A percentile compares a stretch with the other conserved stretches of the same genome.
phyloP scores from a whole-genome alignment of 2,113 vertebrate species.

The Vimba vimba region DNA sequence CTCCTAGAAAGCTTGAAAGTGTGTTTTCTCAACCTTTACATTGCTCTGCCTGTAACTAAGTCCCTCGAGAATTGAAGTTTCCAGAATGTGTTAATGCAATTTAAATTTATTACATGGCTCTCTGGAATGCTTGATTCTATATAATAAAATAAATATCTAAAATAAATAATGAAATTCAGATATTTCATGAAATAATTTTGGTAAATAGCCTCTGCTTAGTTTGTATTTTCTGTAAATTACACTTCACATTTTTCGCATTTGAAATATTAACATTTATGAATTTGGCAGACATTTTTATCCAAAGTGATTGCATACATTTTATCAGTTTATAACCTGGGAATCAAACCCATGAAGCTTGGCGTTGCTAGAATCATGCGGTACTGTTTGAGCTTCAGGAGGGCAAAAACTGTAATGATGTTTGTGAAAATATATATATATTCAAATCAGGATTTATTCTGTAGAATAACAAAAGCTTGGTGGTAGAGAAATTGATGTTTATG shows the following conservation, averaged over 20 bases:
- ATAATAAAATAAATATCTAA: too few species aligned
- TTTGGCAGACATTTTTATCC: too few species aligned
- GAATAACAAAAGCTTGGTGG: not conserved
- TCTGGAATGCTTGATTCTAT: not conserved
- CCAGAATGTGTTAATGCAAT: not conserved
- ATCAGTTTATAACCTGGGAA: not conserved
- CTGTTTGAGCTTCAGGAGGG: not conserved
- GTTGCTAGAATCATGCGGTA: not conserved
- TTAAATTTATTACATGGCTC: constrained; percentile 5
- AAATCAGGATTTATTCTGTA: not conserved
- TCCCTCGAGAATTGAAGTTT: not conserved
- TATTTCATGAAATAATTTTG: not conserved
- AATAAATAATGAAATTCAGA: not conserved
- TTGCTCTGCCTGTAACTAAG: constrained; percentile 17
- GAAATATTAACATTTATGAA: not conserved
- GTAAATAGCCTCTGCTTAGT: not conserved
- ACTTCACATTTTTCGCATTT: not conserved
- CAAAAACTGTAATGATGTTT: not conserved
- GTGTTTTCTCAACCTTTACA: constrained; percentile 12
- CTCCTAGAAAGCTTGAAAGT: not conserved
- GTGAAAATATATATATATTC: too few species aligned
- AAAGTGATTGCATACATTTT: not conserved
- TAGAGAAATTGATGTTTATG: not conserved
- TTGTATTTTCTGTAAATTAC: not conserved
- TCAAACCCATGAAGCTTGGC: not conserved